A percentile compares a stretch with the other conserved stretches of the same genome.
phyloP scores from a whole-genome alignment of 2,113 vertebrate species.

The Pundamilia nyererei region DNA sequence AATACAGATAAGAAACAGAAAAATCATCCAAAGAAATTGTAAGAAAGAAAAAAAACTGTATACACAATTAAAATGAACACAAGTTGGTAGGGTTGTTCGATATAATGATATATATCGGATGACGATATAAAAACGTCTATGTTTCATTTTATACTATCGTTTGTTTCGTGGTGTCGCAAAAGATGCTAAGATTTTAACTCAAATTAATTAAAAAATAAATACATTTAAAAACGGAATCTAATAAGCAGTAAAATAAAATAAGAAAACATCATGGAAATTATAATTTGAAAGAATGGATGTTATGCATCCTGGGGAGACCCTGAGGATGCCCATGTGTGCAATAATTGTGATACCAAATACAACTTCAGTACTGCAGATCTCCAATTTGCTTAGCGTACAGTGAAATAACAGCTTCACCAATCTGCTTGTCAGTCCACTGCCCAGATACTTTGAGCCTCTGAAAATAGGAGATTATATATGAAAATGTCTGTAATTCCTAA shows the following conservation, averaged over 20 bases:
- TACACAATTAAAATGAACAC: not conserved
- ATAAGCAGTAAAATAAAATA: not conserved
- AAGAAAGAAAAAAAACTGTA: not conserved
- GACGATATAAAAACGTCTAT: not conserved
- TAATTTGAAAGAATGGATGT: not conserved
- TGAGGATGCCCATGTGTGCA: not conserved
- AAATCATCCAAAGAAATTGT: not conserved
- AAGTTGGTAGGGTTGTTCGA: not conserved
- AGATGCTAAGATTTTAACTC: not conserved
- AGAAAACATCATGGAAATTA: not conserved
- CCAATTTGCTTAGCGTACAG: not conserved
- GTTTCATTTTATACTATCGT: too few relatives aligned
- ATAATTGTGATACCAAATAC: not conserved
- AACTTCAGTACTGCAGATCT: not conserved
- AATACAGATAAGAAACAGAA: not conserved
- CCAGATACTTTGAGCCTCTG: not conserved
- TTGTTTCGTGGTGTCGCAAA: not conserved
- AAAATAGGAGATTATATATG: not conserved
- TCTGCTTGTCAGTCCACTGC: not conserved
- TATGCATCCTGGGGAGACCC: not conserved
- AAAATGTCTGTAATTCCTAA: not conserved
- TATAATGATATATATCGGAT: accelerated
- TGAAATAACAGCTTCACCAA: not conserved
- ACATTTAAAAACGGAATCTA: not conserved
- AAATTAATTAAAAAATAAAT: not conserved